These are phyloP conservation scores for Acanthococcus lagerstroemiae DNA, from an alignment of 2,888 invertebrate genomes.

Conservation along the genomic window DNA sequence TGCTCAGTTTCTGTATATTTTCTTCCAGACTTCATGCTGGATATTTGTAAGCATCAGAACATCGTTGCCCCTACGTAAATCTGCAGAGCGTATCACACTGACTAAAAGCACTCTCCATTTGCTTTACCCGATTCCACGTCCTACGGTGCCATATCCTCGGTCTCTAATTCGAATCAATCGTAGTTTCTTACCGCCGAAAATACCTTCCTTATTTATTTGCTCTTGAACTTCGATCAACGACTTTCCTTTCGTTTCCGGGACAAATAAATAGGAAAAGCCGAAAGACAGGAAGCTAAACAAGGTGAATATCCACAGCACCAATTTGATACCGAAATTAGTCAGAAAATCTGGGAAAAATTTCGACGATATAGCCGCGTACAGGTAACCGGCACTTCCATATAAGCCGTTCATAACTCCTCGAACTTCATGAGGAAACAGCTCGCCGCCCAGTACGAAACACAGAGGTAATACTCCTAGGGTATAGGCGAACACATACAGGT, in stretches of 20 bases:
- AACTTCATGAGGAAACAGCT: constrained; percentile 31
- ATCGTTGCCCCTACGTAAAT: too few relatives aligned
- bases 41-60: too few relatives aligned
- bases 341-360: constrained; percentile 30
- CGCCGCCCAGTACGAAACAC: constrained; percentile 26
- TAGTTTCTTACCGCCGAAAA: background rate
- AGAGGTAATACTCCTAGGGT: constrained; percentile 27
- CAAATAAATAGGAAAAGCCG: constrained; percentile 14
- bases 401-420: constrained; percentile 17
- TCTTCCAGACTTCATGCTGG: too few relatives aligned
- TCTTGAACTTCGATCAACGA: constrained; percentile 27
- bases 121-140: background rate
- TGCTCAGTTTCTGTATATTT: too few relatives aligned
- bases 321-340: constrained; percentile 4
- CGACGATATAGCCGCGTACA: background rate
- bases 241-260: constrained; percentile 33
- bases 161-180: background rate
- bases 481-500: constrained; percentile 19
- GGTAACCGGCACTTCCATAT: background rate
- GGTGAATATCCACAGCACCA: constrained; percentile 6
- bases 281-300: background rate
- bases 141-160: background rate
- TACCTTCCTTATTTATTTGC: background rate
- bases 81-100: too few relatives aligned
- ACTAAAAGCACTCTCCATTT: background rate